Evolutionary conservation across 2,888 invertebrate genomes (phyloP), one percentile per base, ranked within the genome.

Genomic region (Allolobophora icterica): DNA sequence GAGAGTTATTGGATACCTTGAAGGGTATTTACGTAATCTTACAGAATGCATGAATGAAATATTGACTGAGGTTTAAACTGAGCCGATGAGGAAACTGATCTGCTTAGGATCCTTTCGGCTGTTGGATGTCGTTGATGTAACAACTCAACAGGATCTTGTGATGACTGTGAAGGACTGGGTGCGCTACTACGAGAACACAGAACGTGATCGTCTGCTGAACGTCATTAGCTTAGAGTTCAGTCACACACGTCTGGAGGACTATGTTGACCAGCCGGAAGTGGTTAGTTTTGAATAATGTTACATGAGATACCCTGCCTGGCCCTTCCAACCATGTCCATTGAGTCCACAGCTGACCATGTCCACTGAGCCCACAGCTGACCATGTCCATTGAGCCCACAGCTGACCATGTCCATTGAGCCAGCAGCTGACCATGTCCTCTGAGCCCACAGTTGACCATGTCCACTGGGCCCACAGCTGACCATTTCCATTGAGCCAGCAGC

Each of bases 161-260:
- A 99, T 99, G 99, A 97, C 98, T 0, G 98, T 99, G 98, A 98
- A 98, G 96, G 98, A 99, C 94, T 97, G 97, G 97, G 97, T 97
- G 94, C 96, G 97, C 91, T 98, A 99, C 96, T 99, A 98, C 96
- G 98, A 98, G 94, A 98, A 38, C 84, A 30, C 90, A 1, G 93
- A 95, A 30, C 92, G 95, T 58, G 94, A 94, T 40, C 94, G 94
- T 5, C 94, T 96, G 21, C 96, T 99, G 91, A 99, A 99, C 95
- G 99, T 99, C 90, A 99, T 99, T 94, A 99, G 99, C 34, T 96
- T 99, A 93, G 99, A 99, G 96, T 99, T 99, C 96, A 98, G 98
- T 13, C 98, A 98, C 95, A 99, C 99, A 0, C 97, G 98, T 91
- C 96, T 99, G 89, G 99, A 99, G 96, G 97, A 98, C 95, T 98